Conservation (phyloP, 2,113 vertebrate species). For the Isichthys henryi region DNA sequence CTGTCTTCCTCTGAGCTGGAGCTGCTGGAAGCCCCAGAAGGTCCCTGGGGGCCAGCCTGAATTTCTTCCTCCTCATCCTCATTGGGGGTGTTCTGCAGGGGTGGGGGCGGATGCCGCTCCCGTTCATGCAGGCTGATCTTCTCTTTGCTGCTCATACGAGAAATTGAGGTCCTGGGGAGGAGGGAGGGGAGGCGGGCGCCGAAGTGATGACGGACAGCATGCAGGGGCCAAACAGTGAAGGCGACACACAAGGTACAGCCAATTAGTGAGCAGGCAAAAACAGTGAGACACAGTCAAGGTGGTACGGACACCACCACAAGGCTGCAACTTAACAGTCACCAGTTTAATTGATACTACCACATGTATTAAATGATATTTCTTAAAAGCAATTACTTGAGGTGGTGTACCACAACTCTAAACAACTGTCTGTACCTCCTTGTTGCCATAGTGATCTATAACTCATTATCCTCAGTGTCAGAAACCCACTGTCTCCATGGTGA, state of each 20-base stretch:
- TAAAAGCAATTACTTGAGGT: not conserved
- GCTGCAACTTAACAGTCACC: not conserved
- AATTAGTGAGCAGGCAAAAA: conserved; percentile 44
- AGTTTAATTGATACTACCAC: not conserved
- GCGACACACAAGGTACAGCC: conserved; percentile 55
- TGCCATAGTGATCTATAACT: not conserved
- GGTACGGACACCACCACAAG: not conserved
- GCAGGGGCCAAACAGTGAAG: conserved; percentile 61
- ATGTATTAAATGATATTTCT: not conserved
- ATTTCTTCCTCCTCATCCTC: conserved; percentile 65
- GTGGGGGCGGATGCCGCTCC: conserved; percentile 62
- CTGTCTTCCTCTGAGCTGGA: conserved; percentile 70
- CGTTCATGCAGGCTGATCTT: conserved; percentile 68
- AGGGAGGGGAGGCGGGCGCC: conserved; percentile 27
- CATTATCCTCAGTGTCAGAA: not conserved
- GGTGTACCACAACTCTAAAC: not conserved
- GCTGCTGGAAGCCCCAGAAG: conserved; percentile 63
- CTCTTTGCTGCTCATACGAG: conserved; percentile 73
- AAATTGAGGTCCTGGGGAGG: conserved; percentile 70
- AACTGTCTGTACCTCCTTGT: not conserved
- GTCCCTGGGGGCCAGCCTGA: conserved; percentile 30
- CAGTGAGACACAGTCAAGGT: not conserved
- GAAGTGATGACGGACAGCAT: conserved; percentile 47
- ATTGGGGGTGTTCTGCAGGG: conserved; percentile 56
- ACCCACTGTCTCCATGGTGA: not conserved